Percentiles rank a stretch among this genome's conserved stretches.
Evolutionary conservation across 2,113 vertebrate genomes (phyloP).

Genomic region (Montifringilla adamsi): DNA sequence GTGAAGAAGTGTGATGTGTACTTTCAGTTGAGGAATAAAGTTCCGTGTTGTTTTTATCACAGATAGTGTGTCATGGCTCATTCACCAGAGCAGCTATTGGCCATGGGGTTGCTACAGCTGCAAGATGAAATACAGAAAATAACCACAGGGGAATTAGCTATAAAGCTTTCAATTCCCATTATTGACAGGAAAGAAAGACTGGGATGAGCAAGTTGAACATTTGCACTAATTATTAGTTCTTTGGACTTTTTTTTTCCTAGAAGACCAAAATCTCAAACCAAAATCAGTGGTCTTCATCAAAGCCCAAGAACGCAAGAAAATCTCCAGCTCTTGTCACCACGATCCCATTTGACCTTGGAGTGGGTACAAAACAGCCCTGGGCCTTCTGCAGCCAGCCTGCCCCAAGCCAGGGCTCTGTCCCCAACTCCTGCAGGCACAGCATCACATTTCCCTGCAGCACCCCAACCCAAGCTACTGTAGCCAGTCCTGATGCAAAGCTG

Average conservation of each 20-base stretch:
- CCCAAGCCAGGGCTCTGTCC: not conserved
- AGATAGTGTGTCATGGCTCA: not conserved
- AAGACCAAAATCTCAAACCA: not conserved
- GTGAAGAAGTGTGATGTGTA: not conserved
- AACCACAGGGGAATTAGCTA: not conserved
- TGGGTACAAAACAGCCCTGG: not conserved
- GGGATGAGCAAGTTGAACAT: not conserved
- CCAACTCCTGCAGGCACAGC: not conserved
- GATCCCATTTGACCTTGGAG: not conserved
- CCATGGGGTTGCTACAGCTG: not conserved
- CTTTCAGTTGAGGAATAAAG: not conserved
- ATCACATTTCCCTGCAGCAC: fast-evolving
- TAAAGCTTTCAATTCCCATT: not conserved
- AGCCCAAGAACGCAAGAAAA: not conserved
- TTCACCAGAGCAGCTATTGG: not conserved
- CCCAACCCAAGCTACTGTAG: no score
- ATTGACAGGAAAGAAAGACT: not conserved
- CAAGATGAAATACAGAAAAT: not conserved
- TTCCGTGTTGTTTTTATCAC: not conserved
- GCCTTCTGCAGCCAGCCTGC: not conserved
- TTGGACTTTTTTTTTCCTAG: not conserved
- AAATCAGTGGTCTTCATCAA: not conserved
- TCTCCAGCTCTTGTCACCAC: not conserved
- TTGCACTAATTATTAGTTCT: not conserved
- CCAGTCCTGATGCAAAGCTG: not conserved